A percentile compares a stretch with the other conserved stretches of the same genome.
Evolutionary conservation across 2,888 invertebrate species (phyloP).

Genomic region (Sphecodes monilicornis): DNA sequence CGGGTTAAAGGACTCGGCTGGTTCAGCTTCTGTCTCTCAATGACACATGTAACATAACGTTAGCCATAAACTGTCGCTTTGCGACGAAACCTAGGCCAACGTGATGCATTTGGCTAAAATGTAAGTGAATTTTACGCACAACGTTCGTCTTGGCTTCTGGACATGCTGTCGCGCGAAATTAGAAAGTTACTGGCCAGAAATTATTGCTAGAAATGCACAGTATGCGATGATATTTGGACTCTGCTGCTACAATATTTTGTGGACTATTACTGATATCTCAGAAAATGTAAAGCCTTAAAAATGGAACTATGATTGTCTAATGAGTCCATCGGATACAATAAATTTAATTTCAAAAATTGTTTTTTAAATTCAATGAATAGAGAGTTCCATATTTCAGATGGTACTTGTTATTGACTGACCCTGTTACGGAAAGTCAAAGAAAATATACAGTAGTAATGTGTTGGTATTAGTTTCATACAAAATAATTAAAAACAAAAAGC

Average conservation of each 20-base stretch:
- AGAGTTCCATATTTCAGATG: too few relatives aligned
- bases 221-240: not conserved
- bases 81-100: conserved; percentile 42
- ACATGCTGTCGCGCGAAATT: not conserved
- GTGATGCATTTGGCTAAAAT: not conserved
- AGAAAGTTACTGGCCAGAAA: not conserved
- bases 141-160: not conserved
- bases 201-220: not conserved
- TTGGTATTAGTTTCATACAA: not conserved
- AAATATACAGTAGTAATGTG: too few relatives aligned
- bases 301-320: too few relatives aligned
- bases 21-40: conserved; percentile 58
- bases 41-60: conserved; percentile 69
- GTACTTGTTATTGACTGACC: too few relatives aligned
- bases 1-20: conserved; percentile 72
- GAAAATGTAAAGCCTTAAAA: too few relatives aligned
- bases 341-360: too few relatives aligned
- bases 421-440: too few relatives aligned
- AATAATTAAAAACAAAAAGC: not conserved
- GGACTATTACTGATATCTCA: too few relatives aligned
- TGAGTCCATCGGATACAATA: too few relatives aligned
- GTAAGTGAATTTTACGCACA: conserved; percentile 42
- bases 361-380: too few relatives aligned
- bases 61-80: conserved; percentile 73
- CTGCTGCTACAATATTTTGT: too few relatives aligned